Base-by-base conservation (phyloP, 1,140 invertebrate genomes). In the Bombus sibiricus region DNA sequence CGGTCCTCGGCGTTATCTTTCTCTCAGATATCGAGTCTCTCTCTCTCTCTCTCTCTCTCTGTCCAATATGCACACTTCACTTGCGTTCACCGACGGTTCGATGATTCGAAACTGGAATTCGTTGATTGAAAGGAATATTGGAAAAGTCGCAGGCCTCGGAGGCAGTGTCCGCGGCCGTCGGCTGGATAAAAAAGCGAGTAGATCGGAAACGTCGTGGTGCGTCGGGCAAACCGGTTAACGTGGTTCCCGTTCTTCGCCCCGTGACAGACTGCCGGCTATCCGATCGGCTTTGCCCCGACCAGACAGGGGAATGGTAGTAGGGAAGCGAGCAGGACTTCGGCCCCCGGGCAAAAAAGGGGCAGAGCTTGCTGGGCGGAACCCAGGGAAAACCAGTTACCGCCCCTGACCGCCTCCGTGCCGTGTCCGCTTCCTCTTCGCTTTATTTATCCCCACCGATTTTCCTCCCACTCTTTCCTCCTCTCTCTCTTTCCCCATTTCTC, bases 171-270 rank as follows among this genome's bases (percentile, higher is more conserved):
- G 78, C 74, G 78, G 81, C 66, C 72, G 62, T 62, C 86, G 82
- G 83, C 73, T 78, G 83, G 59, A 34, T 64, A 77, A 86, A 90
- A 89, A 90, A 80, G n/a, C 75, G 71, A 72, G 53, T 76, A 57
- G 77, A 62, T 85, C 77, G 90, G 68, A 86, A 83, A 89, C 73
- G 86, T 76, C 57, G 74, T 68, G 86, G 53, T 91, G 88, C 81
- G 68, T 85, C 41, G 57, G 91, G 92, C 92, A 85, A 94, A 95
- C 92, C 93, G 93, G 92, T 94, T 95, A 91, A 92, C 93, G 94
- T 95, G 93, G 93, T 95, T 94, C 93, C 94, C 94, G 94, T 93
- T 95, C 93, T 95, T 95, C 93, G 93, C 94, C 92, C 93, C 94
- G 94, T 95, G 94, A 95, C 91, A 94, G 94, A 95, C 95, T 95